Conservation (phyloP, 2,113 vertebrate species). For the Mungos mungo region DNA sequence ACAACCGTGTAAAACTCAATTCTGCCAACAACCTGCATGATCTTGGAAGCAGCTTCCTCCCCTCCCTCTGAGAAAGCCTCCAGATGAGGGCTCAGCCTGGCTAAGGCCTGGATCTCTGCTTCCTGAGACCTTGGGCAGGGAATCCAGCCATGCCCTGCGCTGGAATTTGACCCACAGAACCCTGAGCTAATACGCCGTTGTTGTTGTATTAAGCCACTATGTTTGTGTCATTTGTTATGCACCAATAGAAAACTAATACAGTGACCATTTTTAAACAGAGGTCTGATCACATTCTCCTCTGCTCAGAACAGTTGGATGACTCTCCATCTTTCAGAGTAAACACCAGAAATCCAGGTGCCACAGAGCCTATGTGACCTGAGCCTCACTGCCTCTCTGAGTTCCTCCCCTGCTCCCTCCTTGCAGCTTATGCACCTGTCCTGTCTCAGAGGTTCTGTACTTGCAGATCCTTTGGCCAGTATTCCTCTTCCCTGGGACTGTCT, state of each 20-base stretch:
- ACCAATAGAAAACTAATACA: background rate
- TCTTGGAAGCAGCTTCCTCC: background rate
- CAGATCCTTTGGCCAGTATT: background rate
- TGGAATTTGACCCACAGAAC: background rate
- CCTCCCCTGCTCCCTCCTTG: background rate
- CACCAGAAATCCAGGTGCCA: background rate
- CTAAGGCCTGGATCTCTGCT: background rate
- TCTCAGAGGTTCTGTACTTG: background rate
- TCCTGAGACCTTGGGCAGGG: background rate
- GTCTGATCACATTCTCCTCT: background rate
- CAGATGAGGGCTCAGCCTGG: background rate
- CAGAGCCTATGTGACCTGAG: background rate
- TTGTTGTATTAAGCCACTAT: background rate
- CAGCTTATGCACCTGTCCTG: too few species aligned
- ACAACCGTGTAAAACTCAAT: background rate
- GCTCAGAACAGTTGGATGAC: background rate
- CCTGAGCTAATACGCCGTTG: background rate
- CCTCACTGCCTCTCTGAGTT: background rate
- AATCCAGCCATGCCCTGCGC: background rate
- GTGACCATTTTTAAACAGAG: background rate
- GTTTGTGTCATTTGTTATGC: background rate
- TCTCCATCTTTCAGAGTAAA: background rate
- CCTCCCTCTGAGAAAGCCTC: background rate
- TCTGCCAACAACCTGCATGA: background rate
- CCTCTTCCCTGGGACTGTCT: background rate